Evolutionary conservation across 2,113 vertebrate genomes (phyloP), one percentile per base, ranked within the genome.

Genomic region (Bolborhynchus lineola): DNA sequence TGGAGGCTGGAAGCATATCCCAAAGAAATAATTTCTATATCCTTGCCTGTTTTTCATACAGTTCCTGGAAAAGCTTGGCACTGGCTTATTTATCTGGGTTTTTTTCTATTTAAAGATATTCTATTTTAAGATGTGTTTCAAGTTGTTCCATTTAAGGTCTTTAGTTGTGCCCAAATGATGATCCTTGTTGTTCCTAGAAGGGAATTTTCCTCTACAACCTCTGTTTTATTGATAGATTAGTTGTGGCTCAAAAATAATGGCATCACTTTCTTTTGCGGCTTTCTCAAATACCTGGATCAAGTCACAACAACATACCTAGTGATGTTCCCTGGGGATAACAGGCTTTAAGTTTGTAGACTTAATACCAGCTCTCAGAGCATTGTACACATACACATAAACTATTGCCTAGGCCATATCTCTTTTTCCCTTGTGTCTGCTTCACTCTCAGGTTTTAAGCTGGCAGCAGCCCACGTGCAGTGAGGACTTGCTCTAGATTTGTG

Each of bases 181-280:
- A 91, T 92, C 3, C 2, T 8, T 80, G 35, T 4, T 69, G 46
- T 60, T 92, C 55, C 55, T 69, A 75, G 42, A 42, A 91, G 88
- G 74, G 50, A 64, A 46, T 47, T 74, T 90, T 78, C 72, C 26
- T 75, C 65, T 78, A 49, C 80, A 82, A 60, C 60, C 64, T 90
- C 76, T 86, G 10, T 67, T 92, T 91, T 91, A 93, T 79, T 92
- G 69, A 78, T 42, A 96, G 82, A 90, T 88, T 84, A 93, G 55
- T 13, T 86, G 42, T 55, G 80, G 35, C 60, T 92, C 35, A 85
- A 78, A 95, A 90, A 70, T 88, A 86, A 90, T 39, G 62, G 46
- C 64, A 74, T 59, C 35, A 8, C 50, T 94, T 29, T 77, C 63
- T 62, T 78, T 93, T 25, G 46, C 57, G n/a, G 50, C 60, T 88